Percentiles rank a stretch among this genome's conserved stretches.
These are phyloP conservation scores for Halcyon malimbica DNA, from an alignment of 2,113 vertebrate species.

Conservation along the genomic window DNA sequence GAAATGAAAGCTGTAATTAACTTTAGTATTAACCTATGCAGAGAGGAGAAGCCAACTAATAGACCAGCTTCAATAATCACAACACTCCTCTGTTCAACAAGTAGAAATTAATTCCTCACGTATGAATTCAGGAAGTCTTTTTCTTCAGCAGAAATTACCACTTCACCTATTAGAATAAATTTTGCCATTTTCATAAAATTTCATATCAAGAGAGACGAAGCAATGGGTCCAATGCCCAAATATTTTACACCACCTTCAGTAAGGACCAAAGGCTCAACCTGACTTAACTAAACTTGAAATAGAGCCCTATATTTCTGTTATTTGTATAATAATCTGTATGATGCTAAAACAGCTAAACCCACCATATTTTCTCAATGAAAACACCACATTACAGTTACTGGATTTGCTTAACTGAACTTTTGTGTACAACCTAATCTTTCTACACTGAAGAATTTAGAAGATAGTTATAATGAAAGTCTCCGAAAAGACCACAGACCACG, in stretches of 20 bases:
- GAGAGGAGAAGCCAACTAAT: not conserved
- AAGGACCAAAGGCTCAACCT: not conserved
- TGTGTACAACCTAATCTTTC: not conserved
- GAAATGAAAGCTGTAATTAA: not conserved
- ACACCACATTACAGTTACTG: not conserved
- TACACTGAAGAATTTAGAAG: not conserved
- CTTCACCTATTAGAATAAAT: not conserved
- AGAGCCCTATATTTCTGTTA: not conserved
- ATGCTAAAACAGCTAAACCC: not conserved
- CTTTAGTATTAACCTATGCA: not conserved
- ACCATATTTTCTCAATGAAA: not conserved
- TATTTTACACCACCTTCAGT: not conserved
- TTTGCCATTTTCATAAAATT: not conserved
- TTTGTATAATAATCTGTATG: not conserved
- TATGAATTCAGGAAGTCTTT: not conserved
- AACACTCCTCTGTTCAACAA: not conserved
- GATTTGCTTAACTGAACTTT: not conserved
- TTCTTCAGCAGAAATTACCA: not conserved
- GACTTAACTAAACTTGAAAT: not conserved
- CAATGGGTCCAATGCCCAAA: not conserved
- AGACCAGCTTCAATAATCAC: not conserved
- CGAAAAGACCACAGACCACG: not conserved
- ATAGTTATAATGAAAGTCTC: not conserved
- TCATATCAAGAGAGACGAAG: not conserved
- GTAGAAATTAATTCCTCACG: not conserved